These are phyloP conservation scores for Nycticebus coucang DNA, from an alignment of 2,113 vertebrate species.

Conservation along the genomic window DNA sequence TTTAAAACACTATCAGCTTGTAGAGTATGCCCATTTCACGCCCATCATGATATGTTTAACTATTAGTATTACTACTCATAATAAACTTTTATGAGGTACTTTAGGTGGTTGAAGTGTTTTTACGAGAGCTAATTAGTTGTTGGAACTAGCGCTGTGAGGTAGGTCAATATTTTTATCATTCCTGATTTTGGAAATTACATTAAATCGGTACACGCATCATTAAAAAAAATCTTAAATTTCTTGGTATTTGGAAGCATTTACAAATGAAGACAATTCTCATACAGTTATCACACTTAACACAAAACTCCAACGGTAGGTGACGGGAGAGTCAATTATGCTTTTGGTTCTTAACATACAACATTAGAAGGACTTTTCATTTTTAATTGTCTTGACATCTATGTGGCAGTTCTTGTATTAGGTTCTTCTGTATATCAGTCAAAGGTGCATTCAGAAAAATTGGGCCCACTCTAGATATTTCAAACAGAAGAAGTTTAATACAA, in stretches of 20 bases:
- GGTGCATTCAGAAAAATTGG: neutral
- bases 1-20: conserved; percentile 72
- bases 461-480: neutral
- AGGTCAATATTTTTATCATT: conserved; percentile 77
- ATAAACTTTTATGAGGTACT: conserved; percentile 81
- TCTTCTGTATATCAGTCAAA: neutral
- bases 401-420: neutral
- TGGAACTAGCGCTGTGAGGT: conserved; percentile 67
- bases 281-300: neutral
- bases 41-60: conserved; percentile 78
- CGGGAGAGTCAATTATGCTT: neutral
- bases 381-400: conserved; percentile 38
- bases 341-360: neutral
- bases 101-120: conserved; percentile 79
- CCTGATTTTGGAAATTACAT: conserved; percentile 70
- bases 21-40: conserved; percentile 65
- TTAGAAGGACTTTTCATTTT: neutral
- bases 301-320: neutral
- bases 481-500: conserved; percentile 27
- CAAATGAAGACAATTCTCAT: conserved; percentile 13
- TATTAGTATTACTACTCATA: conserved; percentile 78
- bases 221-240: conserved; percentile 64
- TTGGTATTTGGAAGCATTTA: conserved; percentile 58
- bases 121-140: conserved; percentile 80
- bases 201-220: conserved; percentile 69